Evolutionary conservation across 1,140 invertebrate genomes (phyloP).

Genomic region (Muscidifurax raptorellus): DNA sequence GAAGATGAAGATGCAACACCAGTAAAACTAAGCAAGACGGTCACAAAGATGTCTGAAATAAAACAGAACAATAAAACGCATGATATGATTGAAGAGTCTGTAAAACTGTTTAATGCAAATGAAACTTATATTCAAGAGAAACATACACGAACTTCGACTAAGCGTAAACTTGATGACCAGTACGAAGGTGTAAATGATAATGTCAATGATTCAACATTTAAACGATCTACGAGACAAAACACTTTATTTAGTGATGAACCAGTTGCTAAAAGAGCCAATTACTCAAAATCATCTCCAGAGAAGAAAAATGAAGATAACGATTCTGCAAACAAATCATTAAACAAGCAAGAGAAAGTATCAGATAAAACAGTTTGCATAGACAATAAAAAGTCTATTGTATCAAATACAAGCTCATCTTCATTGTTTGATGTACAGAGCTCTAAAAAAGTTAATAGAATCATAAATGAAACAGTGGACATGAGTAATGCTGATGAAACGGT

Average conservation of each 20-base stretch:
- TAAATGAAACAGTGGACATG: conserved; percentile 57
- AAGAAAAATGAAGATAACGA: background rate
- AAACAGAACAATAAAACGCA: conserved; percentile 6
- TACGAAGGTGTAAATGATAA: conserved; percentile 7
- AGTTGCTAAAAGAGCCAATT: conserved; percentile 54
- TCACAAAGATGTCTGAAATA: conserved; percentile 34
- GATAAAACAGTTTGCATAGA: conserved; percentile 16
- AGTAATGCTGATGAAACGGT: conserved; percentile 56
- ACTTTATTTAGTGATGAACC: conserved; percentile 46
- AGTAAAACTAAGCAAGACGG: conserved; percentile 58
- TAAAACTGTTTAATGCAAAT: conserved; percentile 32
- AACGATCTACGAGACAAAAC: conserved; percentile 4
- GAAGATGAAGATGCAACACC: conserved; percentile 55
- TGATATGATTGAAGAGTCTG: background rate
- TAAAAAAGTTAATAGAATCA: conserved; percentile 47
- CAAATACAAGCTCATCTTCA: conserved; percentile 45
- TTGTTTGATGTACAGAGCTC: conserved; percentile 10
- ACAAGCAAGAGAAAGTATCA: conserved; percentile 8
- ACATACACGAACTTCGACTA: conserved; percentile 4
- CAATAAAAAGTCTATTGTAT: background rate
- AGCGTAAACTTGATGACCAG: conserved; percentile 56
- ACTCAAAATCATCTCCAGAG: conserved; percentile 21
- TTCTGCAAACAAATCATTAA: background rate
- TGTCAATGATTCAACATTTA: conserved; percentile 19
- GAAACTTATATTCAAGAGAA: background rate